Conservation (phyloP, 2,888 invertebrate genomes). For the Mycalesis mineus region DNA sequence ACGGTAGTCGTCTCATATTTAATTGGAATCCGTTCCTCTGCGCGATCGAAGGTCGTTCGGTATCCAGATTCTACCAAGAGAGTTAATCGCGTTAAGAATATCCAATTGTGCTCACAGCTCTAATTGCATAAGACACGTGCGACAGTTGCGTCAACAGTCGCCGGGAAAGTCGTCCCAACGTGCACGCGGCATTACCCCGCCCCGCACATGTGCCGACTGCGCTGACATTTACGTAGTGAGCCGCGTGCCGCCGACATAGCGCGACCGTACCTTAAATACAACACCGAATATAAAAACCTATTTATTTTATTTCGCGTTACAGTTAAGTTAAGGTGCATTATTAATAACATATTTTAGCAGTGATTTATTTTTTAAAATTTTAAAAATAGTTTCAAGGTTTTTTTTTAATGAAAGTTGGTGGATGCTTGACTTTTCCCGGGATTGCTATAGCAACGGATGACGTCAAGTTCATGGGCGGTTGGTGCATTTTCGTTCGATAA, state of each 20-base stretch:
- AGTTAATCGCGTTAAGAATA: neutral
- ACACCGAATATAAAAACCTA: constrained; percentile 30
- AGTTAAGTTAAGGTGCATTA: constrained; percentile 21
- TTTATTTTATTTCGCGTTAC: constrained; percentile 37
- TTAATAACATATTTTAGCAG: constrained; percentile 14
- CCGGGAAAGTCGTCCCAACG: constrained; percentile 44
- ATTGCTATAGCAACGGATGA: constrained; percentile 70
- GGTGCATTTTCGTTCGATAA: constrained; percentile 75
- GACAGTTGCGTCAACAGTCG: constrained; percentile 27
- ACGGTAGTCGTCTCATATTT: too few relatives aligned
- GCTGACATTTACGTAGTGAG: constrained; percentile 76
- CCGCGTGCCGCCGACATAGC: constrained; percentile 65
- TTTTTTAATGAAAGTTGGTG: constrained; percentile 37
- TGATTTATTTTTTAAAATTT: constrained; percentile 28
- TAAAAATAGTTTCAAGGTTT: constrained; percentile 23
- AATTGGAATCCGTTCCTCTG: too few relatives aligned
- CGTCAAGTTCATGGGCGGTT: constrained; percentile 75
- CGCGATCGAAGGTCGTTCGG: too few relatives aligned
- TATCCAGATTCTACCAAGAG: too few relatives aligned
- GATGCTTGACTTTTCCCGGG: constrained; percentile 50
- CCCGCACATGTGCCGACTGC: constrained; percentile 74
- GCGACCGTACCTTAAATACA: constrained; percentile 39
- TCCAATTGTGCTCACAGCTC: neutral
- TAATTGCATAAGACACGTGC: constrained; percentile 19
- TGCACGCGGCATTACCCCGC: constrained; percentile 49